Evolutionary conservation across 2,113 vertebrate species (phyloP), one percentile per base, ranked within the genome.

Genomic region (Argyrosomus japonicus): DNA sequence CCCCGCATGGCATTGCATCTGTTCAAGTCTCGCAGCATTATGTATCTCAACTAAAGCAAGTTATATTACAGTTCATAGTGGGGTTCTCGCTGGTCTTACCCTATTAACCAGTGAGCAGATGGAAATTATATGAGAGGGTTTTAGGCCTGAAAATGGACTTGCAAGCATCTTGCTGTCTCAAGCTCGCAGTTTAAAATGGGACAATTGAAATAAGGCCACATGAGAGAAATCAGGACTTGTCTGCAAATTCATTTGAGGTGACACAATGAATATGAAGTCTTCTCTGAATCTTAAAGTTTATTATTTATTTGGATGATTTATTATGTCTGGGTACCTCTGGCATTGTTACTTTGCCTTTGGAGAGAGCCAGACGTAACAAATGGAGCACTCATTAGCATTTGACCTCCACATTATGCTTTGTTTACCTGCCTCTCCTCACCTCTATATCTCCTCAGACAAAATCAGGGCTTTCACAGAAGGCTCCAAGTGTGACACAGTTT

Each of bases 321-420:
- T 94, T 87, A 83, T 62, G 81, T 91, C 88, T 87, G 70, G 84
- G 67, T 48, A 51, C 57, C 43, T 83, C 85, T 82, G 79, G 90
- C 68, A 74, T 36, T 72, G 87, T 75, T 85, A 29, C 77, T 88
- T 88, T 85, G 87, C 88, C 87, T 91, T 91, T 91, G 82, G 75
- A 79, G 87, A 73, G 82, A 90, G 89, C 84, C 85, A 92, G 90
- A 91, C 76, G 67, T 81, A 79, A 90, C 88, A 91, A 91, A 90
- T 86, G 83, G 87, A 82, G 87, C 70, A 1, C 88, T 91, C 88
- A 93, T 94, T 93, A 93, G 92, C 92, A 94, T 94, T 93, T 93
- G 91, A 93, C 93, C 93, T 93, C 92, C 79, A 90, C 91, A 89
- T 92, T 83, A 87, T 87, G 91, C 89, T 92, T 90, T 92, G 93